Percentiles rank a stretch among this genome's conserved stretches.
Evolutionary conservation across 2,888 invertebrate species (phyloP).

Genomic region (Drosophila crucigera): DNA sequence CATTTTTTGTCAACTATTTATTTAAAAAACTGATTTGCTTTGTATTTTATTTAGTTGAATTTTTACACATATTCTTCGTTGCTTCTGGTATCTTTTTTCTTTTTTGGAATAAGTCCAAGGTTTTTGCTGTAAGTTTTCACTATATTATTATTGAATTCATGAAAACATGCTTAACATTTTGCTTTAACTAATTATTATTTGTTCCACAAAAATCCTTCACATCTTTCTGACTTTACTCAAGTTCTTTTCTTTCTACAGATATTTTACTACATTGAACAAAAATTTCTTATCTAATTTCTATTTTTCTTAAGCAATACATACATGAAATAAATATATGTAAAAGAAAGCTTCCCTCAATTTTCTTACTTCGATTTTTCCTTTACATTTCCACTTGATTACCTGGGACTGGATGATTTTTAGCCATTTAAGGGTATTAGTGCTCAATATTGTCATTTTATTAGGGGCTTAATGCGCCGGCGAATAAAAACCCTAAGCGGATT

Average conservation of each 20-base stretch:
- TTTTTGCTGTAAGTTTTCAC: background rate
- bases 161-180: too few species aligned
- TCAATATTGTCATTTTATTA: constrained; percentile 50
- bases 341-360: background rate
- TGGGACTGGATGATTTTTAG: constrained; percentile 13
- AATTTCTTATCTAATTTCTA: background rate
- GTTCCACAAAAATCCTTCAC: too few species aligned
- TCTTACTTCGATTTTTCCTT: background rate
- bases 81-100: background rate
- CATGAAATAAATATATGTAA: background rate
- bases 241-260: background rate
- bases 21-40: background rate
- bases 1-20: background rate
- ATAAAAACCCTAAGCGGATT: constrained; percentile 58
- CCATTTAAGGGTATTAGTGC: constrained; percentile 13
- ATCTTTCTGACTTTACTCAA: background rate
- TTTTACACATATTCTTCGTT: background rate
- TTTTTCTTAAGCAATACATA: background rate
- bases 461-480: constrained; percentile 22
- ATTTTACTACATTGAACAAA: fast-evolving
- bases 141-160: too few species aligned
- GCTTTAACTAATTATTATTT: background rate
- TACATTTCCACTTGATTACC: constrained; percentile 54
- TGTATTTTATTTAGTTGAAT: fast-evolving
- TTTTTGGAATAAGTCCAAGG: too few species aligned